Evolutionary conservation across 2,797 vertebrate genomes (phyloP), one percentile per base, ranked within the genome.

Genomic region (Aplochiton taeniatus): DNA sequence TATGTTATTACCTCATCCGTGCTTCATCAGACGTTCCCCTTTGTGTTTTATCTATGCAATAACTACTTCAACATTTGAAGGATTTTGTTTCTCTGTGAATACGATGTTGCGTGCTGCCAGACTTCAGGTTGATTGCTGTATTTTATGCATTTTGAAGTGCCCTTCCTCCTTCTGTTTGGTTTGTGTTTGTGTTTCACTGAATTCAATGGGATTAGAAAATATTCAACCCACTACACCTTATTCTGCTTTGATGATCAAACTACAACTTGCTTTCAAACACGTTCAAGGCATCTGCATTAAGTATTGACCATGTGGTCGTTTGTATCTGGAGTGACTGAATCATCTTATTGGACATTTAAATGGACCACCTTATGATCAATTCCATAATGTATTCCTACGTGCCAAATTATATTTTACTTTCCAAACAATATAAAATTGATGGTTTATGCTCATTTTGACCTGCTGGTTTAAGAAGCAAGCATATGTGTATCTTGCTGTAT

Each of bases 11-110:
- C 73, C 63, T 47, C 61, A 61, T 66, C 68, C 9, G 41, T 14
- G 60, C 50, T 61, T n/a, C 41, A 50, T 51, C 14, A 61, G 31
- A 31, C 2, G 31, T 31, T 31, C 2, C 31, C 31, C 6, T 31
- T 31, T 31, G 31, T 31, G 78, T 46, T 4, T 62, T 70, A 75
- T 83, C 91, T 92, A 91, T 93, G 91, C 89, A 91, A 89, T 75
- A 57, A 73, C 49, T 59, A 19, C 79, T 68, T 54, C 52, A 49
- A 9, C 52, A 7, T 70, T 63, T 61, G 74, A 55, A 65, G 55
- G 42, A n/a, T 69, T 65, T 59, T 55, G 65, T 74, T 66, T 64
- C 65, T 77, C 63, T 66, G 42, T 74, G 51, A 80, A 81, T 75
- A 49, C 67, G 45, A 87, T 65, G 76, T 75, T 84, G 12, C 58